phyloP scores from a whole-genome alignment of 23 tunicate species.

The Halocynthia aurantium region DNA sequence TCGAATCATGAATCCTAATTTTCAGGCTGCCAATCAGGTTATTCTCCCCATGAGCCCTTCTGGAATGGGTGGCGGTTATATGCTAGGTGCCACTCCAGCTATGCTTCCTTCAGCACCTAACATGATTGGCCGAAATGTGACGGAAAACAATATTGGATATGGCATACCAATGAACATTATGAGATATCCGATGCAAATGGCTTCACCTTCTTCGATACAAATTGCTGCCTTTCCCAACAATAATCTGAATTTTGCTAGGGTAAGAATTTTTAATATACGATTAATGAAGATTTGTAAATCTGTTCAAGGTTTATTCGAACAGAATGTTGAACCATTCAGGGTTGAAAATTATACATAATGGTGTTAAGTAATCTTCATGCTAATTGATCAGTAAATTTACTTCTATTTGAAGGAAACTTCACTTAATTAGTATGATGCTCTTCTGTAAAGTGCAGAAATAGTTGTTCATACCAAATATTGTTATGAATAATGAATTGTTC shows the following conservation, averaged over 20 bases:
- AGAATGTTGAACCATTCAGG: too few species aligned
- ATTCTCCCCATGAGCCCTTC: constrained; percentile 2
- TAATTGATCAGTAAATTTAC: too few species aligned
- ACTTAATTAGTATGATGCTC: too few species aligned
- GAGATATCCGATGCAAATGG: constrained; percentile 9
- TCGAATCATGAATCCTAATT: neutral
- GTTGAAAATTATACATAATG: too few species aligned
- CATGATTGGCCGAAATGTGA: neutral
- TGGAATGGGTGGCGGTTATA: constrained; percentile 6
- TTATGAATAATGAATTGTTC: too few species aligned
- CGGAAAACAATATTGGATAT: neutral
- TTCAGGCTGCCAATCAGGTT: neutral
- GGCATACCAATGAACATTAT: neutral
- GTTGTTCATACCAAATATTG: too few species aligned
- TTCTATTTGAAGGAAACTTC: too few species aligned
- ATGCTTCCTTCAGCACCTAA: constrained; percentile 2
- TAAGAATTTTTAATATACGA: neutral
- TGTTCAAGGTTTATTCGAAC: too few species aligned
- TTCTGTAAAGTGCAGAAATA: too few species aligned
- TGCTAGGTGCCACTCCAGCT: neutral
- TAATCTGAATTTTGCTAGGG: neutral
- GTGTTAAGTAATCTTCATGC: too few species aligned
- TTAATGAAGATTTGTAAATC: too few species aligned
- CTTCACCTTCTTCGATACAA: constrained; percentile 2
- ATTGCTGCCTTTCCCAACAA: constrained; percentile 1